These are phyloP conservation scores for Pammene fasciana DNA, from an alignment of 2,888 invertebrate genomes.

Conservation along the genomic window DNA sequence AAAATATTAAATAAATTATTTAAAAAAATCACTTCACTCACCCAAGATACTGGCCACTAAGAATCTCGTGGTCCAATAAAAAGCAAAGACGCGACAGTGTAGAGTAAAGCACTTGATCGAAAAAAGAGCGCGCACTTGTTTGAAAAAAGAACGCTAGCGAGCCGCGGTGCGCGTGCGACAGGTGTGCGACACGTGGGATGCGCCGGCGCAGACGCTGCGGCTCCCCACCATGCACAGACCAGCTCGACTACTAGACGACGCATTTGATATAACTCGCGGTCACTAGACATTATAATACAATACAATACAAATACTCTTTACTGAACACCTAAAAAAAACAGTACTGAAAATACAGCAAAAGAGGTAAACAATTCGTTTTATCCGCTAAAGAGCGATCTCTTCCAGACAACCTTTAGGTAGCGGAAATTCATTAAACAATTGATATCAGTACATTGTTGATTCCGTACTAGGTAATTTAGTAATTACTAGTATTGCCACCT, in stretches of 20 bases:
- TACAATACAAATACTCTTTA: too few species aligned
- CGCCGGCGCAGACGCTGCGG: constrained; percentile 30
- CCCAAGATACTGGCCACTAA: constrained; percentile 8
- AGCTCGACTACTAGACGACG: too few species aligned
- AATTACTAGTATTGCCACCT: too few species aligned
- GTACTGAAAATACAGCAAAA: too few species aligned
- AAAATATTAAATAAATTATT: too few species aligned
- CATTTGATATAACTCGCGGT: background rate
- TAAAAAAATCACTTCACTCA: constrained; percentile 1
- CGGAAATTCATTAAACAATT: too few species aligned
- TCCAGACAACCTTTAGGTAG: too few species aligned
- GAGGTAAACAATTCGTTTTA: too few species aligned
- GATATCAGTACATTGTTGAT: background rate
- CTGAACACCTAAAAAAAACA: too few species aligned
- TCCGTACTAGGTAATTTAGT: too few species aligned
- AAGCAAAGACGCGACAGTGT: background rate
- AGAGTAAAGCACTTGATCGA: background rate
- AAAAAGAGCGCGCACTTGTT: background rate
- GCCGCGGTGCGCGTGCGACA: constrained; percentile 23
- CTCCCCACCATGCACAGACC: constrained; percentile 30
- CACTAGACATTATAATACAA: constrained; percentile 14
- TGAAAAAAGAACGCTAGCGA: constrained; percentile 16
- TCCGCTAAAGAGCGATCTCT: too few species aligned
- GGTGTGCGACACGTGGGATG: constrained; percentile 31
- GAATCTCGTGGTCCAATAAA: background rate